Conservation (phyloP, 30 jellyfish, hydroid and myxozoan species). For the Pseudorhiza aurosa region DNA sequence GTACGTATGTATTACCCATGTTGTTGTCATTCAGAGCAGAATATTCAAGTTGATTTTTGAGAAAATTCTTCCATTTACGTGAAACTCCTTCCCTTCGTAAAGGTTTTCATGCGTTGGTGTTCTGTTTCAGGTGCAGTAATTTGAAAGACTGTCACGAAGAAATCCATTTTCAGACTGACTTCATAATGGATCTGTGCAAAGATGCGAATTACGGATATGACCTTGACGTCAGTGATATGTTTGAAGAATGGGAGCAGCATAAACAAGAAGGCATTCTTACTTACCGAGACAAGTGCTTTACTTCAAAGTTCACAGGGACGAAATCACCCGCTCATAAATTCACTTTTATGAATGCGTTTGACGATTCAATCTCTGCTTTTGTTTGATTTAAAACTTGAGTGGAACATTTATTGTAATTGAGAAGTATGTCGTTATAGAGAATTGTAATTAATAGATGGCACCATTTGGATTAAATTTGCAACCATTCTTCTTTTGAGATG, state of each 20-base stretch:
- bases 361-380: conserved; percentile 39
- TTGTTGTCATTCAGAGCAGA: too few relatives aligned
- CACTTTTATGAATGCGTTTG: conserved; percentile 60
- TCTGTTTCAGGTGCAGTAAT: conserved; percentile 9
- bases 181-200: conserved; percentile 38
- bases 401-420: too few relatives aligned
- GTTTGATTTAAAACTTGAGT: too few relatives aligned
- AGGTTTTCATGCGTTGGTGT: too few relatives aligned
- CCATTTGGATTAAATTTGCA: too few relatives aligned
- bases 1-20: too few relatives aligned
- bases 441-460: too few relatives aligned
- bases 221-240: conserved; percentile 32
- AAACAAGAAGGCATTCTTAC: conserved; percentile 39
- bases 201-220: conserved; percentile 36
- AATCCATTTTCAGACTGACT: conserved; percentile 52
- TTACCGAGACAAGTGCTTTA: conserved; percentile 58
- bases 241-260: conserved; percentile 45
- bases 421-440: too few relatives aligned
- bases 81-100: too few relatives aligned
- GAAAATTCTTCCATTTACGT: too few relatives aligned
- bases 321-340: conserved; percentile 32
- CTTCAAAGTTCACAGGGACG: conserved; percentile 51
- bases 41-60: too few relatives aligned
- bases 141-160: conserved; percentile 59
- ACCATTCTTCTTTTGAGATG: too few relatives aligned